These are phyloP conservation scores for Caenorhabditis brenneri DNA, from an alignment of 1,140 invertebrate genomes.

Conservation along the genomic window DNA sequence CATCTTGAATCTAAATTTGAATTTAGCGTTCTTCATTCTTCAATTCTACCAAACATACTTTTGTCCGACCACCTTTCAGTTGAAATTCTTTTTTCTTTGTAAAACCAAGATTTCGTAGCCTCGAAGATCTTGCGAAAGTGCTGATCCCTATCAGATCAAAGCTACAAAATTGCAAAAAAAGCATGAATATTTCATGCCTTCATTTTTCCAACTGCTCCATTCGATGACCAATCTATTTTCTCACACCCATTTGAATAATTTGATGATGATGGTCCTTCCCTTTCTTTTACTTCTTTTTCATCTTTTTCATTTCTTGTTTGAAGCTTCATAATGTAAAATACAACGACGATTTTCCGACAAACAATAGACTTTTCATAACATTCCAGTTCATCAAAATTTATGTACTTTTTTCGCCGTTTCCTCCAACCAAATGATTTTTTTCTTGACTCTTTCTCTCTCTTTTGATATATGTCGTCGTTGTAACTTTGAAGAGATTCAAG, in stretches of 20 bases:
- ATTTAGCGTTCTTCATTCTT: too few species aligned
- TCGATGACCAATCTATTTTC: background rate
- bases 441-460: background rate
- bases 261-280: background rate
- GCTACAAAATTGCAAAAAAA: too few species aligned
- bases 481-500: background rate
- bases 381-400: constrained; percentile 22
- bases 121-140: background rate
- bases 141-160: too few species aligned
- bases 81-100: too few species aligned
- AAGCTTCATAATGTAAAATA: too few species aligned
- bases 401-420: background rate
- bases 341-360: too few species aligned
- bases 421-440: constrained; percentile 15
- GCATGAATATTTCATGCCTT: background rate
- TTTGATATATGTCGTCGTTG: too few species aligned
- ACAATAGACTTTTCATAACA: background rate
- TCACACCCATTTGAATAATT: constrained; percentile 31
- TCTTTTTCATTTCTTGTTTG: too few species aligned
- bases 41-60: too few species aligned
- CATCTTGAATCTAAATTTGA: too few species aligned
- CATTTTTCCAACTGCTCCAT: background rate
- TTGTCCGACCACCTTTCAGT: too few species aligned
- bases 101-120: background rate
- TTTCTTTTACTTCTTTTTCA: background rate